Percentiles rank a stretch among this genome's conserved stretches.
Evolutionary conservation across 2,113 vertebrate genomes (phyloP).

Genomic region (Pseudopipra pipra): DNA sequence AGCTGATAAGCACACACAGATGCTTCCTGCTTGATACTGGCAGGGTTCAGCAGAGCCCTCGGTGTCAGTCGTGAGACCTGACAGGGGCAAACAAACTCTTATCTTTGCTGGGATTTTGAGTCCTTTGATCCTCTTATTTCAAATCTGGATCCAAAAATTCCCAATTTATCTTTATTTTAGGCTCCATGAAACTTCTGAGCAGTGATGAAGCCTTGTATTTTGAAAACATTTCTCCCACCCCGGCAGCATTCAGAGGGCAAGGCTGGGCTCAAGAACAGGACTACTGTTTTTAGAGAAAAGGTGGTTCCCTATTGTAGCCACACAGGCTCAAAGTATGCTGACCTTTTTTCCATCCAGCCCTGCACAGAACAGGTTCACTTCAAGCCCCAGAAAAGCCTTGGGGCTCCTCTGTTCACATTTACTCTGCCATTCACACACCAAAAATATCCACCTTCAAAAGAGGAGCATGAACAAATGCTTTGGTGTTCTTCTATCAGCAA

Average conservation of each 20-base stretch:
- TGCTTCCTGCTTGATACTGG: neutral
- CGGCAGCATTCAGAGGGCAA: neutral
- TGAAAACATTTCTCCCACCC: neutral
- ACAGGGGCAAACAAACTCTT: neutral
- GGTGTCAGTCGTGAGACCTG: neutral
- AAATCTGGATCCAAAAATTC: slow-evolving; percentile 16
- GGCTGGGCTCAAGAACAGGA: neutral
- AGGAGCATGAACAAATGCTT: neutral
- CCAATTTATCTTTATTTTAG: slow-evolving; percentile 22
- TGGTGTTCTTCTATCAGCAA: neutral
- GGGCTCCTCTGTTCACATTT: neutral
- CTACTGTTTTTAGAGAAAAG: neutral
- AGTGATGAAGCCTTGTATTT: neutral
- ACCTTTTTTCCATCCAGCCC: neutral
- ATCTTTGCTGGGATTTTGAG: slow-evolving; percentile 15
- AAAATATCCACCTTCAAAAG: neutral
- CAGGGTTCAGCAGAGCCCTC: neutral
- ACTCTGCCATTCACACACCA: neutral
- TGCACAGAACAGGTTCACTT: neutral
- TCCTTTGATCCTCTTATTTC: slow-evolving; percentile 40
- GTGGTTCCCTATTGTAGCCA: neutral
- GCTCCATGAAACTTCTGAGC: neutral
- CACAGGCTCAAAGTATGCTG: neutral
- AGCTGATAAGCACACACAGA: slow-evolving; percentile 11
- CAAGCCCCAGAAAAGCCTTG: neutral